Conservation (phyloP, 2,797 vertebrate species). For the Anolis apletophallus region DNA sequence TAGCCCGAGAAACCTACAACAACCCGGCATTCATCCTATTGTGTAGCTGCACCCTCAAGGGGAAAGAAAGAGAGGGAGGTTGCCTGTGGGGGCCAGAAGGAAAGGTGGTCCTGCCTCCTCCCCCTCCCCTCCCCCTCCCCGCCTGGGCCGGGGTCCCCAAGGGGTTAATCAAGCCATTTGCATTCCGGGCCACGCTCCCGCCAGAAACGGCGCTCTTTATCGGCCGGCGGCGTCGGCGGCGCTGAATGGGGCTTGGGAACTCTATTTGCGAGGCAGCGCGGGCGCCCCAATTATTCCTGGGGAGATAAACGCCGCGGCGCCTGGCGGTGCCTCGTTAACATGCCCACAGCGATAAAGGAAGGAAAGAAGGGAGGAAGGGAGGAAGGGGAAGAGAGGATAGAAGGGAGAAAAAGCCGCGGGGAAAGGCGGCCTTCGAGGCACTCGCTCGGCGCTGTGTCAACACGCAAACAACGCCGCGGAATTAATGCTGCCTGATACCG, state of each 20-base stretch:
- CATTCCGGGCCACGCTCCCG: slow-evolving; percentile 62
- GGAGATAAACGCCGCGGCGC: slow-evolving; percentile 74
- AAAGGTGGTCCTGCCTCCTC: too few relatives aligned
- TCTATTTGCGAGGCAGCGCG: slow-evolving; percentile 68
- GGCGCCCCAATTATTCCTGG: slow-evolving; percentile 73
- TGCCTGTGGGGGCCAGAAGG: too few relatives aligned
- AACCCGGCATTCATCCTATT: too few relatives aligned
- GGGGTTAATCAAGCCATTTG: slow-evolving; percentile 66
- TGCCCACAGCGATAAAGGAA: slow-evolving; percentile 73
- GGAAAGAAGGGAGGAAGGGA: slow-evolving; percentile 31
- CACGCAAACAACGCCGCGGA: background rate
- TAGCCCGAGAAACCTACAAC: too few relatives aligned
- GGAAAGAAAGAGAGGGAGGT: too few relatives aligned
- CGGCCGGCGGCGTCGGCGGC: slow-evolving; percentile 62
- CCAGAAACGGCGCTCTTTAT: slow-evolving; percentile 74
- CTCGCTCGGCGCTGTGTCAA: background rate
- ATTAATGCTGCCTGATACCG: too few relatives aligned
- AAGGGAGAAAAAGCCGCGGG: background rate
- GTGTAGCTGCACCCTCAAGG: too few relatives aligned
- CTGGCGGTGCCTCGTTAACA: slow-evolving; percentile 69
- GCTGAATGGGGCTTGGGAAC: slow-evolving; percentile 74
- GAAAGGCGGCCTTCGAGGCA: background rate
- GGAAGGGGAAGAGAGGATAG: too few relatives aligned
- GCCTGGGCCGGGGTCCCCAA: background rate
- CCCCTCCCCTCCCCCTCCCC: too few relatives aligned